phyloP scores from a whole-genome alignment of 2,113 vertebrate genomes.

The Salvelinus sp. region DNA sequence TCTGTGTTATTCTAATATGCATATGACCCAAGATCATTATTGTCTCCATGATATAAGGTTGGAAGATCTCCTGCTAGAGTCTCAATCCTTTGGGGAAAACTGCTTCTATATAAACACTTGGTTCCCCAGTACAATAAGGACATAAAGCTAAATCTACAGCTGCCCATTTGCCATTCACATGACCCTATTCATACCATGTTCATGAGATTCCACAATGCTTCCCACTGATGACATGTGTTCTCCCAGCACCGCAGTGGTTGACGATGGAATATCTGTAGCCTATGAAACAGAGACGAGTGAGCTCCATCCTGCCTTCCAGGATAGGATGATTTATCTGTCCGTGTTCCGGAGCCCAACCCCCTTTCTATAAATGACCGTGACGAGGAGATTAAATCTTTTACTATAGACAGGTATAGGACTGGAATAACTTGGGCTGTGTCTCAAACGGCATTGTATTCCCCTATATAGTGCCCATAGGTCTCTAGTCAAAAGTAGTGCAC shows the following conservation, averaged over 20 bases:
- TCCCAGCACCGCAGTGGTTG: neutral
- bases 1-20: no score
- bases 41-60: no score
- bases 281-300: neutral
- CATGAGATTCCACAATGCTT: neutral
- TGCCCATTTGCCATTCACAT: conserved; percentile 7
- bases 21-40: no score
- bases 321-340: conserved; percentile 33
- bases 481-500: no score
- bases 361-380: conserved; percentile 33
- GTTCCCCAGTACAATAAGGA: neutral
- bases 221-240: neutral
- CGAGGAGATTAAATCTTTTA: conserved; percentile 46
- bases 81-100: no score
- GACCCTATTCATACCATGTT: neutral
- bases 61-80: no score
- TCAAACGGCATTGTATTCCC: no score
- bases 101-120: neutral
- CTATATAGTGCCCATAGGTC: neutral
- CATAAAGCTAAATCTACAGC: neutral
- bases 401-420: conserved; percentile 38
- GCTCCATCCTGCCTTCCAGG: neutral
- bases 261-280: neutral
- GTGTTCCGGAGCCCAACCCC: conserved; percentile 12
- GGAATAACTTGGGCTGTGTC: neutral